These are phyloP conservation scores for Semicossyphus pulcher DNA, from an alignment of 2,113 vertebrate genomes.

Conservation along the genomic window DNA sequence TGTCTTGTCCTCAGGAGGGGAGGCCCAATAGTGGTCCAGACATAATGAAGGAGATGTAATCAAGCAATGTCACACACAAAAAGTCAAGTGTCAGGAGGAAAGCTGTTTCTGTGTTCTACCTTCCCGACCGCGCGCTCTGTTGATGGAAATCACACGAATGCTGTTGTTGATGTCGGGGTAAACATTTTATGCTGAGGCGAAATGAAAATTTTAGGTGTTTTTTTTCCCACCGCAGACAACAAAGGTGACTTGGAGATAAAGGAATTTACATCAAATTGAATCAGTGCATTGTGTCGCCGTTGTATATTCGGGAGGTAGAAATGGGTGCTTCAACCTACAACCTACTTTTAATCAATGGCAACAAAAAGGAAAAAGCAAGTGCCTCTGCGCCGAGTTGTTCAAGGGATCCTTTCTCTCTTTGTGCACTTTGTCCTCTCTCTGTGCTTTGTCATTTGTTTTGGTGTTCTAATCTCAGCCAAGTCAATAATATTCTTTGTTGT, in stretches of 20 bases:
- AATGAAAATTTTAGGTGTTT: constrained; percentile 10
- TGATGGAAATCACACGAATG: constrained; percentile 59
- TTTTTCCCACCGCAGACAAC: constrained; percentile 15
- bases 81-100: constrained; percentile 61
- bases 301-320: constrained; percentile 59
- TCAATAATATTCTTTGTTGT: constrained; percentile 90
- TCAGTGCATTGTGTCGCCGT: constrained; percentile 47
- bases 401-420: constrained; percentile 74
- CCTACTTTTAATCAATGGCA: constrained; percentile 83
- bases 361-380: constrained; percentile 69
- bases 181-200: constrained; percentile 8
- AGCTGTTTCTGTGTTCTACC: constrained; percentile 49
- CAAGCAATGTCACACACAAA: constrained; percentile 71
- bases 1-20: constrained; percentile 74
- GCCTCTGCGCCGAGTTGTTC: constrained; percentile 72
- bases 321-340: constrained; percentile 64
- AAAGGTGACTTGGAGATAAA: constrained; percentile 54
- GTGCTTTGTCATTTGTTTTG: constrained; percentile 86
- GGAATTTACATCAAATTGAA: constrained; percentile 68
- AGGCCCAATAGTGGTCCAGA: constrained; percentile 65
- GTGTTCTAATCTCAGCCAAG: constrained; percentile 86
- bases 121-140: constrained; percentile 44
- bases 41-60: constrained; percentile 84
- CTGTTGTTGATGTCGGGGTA: constrained; percentile 23
- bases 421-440: constrained; percentile 80